phyloP scores from a whole-genome alignment of 2,888 invertebrate species.

The Sisyra nigra region DNA sequence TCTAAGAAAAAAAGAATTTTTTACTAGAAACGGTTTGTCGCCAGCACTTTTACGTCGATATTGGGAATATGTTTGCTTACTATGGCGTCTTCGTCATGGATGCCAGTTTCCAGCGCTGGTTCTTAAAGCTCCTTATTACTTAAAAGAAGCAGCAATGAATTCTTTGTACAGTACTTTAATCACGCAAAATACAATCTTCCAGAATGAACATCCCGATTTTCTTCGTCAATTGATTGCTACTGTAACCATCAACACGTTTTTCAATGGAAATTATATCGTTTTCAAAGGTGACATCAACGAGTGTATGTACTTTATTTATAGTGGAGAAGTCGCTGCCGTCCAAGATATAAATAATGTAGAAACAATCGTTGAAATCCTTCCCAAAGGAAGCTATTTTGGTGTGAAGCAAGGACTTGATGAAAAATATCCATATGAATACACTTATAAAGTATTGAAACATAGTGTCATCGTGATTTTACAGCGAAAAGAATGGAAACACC shows the following conservation, averaged over 20 bases:
- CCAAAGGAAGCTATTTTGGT: slow-evolving; percentile 14
- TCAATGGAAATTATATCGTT: slow-evolving; percentile 15
- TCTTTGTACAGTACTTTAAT: slow-evolving; percentile 17
- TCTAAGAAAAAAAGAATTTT: background rate
- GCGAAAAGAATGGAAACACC: slow-evolving; percentile 12
- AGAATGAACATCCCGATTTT: slow-evolving; percentile 16
- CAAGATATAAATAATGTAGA: slow-evolving; percentile 14
- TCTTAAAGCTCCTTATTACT: slow-evolving; percentile 16
- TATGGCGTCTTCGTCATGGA: slow-evolving; percentile 12
- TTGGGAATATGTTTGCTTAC: slow-evolving; percentile 10
- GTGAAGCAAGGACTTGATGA: slow-evolving; percentile 14
- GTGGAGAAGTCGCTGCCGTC: slow-evolving; percentile 15
- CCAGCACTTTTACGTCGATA: background rate
- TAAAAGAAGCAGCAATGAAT: slow-evolving; percentile 16
- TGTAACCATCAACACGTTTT: slow-evolving; percentile 14
- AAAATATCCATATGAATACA: slow-evolving; percentile 13
- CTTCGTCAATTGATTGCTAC: slow-evolving; percentile 15
- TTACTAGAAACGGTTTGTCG: slow-evolving; percentile 3
- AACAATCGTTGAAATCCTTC: slow-evolving; percentile 11
- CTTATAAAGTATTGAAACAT: slow-evolving; percentile 14
- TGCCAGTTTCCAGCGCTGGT: slow-evolving; percentile 12
- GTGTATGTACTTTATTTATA: slow-evolving; percentile 18
- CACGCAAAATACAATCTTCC: slow-evolving; percentile 14
- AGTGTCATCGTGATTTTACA: slow-evolving; percentile 12
- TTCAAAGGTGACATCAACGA: slow-evolving; percentile 16